Percentiles rank a stretch among this genome's conserved stretches.
Evolutionary conservation across 2,888 invertebrate genomes (phyloP).

Genomic region (Tiliacea aurago): DNA sequence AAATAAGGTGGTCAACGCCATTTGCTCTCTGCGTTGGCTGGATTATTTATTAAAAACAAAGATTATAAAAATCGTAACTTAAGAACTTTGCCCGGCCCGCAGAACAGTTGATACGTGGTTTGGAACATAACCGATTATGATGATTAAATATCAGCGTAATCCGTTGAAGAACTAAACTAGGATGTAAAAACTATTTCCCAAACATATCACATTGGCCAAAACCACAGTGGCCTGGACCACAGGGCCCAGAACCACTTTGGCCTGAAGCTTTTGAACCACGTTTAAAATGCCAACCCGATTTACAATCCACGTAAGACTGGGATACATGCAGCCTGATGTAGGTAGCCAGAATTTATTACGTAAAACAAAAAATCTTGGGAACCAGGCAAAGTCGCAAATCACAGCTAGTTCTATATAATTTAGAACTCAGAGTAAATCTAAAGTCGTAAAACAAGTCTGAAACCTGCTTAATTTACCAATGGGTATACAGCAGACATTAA

Average conservation of each 20-base stretch:
- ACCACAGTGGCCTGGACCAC: background rate
- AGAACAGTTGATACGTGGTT: no score
- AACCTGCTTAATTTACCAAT: constrained; percentile 49
- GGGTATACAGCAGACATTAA: constrained; percentile 61
- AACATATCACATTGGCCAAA: background rate
- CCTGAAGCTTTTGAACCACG: background rate
- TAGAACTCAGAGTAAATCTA: constrained; percentile 45
- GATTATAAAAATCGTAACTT: no score
- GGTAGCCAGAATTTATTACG: background rate
- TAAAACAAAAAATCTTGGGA: background rate
- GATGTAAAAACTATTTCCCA: background rate
- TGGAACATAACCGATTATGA: background rate
- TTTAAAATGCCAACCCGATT: background rate
- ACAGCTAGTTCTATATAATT: constrained; percentile 46
- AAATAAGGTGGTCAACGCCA: no score
- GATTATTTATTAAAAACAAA: no score
- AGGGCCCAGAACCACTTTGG: background rate
- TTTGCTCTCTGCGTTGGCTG: no score
- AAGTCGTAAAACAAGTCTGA: constrained; percentile 45
- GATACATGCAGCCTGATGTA: background rate
- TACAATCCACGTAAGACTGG: background rate
- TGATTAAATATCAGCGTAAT: background rate
- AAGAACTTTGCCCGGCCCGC: no score
- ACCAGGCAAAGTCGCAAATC: constrained; percentile 4
- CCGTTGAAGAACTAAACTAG: background rate